Evolutionary conservation across 2,113 vertebrate genomes (phyloP).

Genomic region (Gadus chalcogrammus): DNA sequence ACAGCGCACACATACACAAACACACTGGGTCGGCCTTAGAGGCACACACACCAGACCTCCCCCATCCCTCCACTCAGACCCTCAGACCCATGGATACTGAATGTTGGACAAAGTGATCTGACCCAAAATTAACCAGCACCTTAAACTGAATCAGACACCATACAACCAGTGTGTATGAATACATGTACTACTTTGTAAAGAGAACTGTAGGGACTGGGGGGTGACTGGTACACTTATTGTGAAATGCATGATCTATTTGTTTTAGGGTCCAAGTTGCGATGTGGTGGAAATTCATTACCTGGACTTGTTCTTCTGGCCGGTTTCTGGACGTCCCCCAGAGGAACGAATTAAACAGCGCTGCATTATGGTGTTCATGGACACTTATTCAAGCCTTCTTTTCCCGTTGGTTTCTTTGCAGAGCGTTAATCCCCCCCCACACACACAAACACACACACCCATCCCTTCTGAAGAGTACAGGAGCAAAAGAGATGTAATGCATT

Average conservation of each 20-base stretch:
- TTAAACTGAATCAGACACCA: constrained; percentile 63
- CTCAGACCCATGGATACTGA: constrained; percentile 64
- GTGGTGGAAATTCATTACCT: constrained; percentile 47
- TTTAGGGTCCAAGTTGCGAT: constrained; percentile 54
- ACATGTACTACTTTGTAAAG: constrained; percentile 67
- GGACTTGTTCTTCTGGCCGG: constrained; percentile 21
- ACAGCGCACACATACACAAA: background rate
- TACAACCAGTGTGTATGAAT: constrained; percentile 63
- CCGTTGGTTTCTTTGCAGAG: constrained; percentile 78
- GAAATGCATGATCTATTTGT: constrained; percentile 63
- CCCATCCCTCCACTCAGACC: background rate
- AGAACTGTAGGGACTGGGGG: constrained; percentile 68
- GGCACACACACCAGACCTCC: background rate
- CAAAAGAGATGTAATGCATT: constrained; percentile 93
- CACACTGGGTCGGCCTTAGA: background rate
- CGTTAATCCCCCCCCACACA: constrained; percentile 74
- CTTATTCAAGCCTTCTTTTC: constrained; percentile 64
- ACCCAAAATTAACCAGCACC: constrained; percentile 75
- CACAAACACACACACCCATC: background rate
- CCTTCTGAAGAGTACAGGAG: constrained; percentile 54
- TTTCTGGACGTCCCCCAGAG: constrained; percentile 19
- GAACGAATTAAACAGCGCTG: constrained; percentile 53
- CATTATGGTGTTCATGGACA: constrained; percentile 76
- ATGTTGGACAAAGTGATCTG: constrained; percentile 66
- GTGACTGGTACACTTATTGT: constrained; percentile 64